Conservation (phyloP, 1,140 invertebrate genomes). For the Megalonaias nervosa region DNA sequence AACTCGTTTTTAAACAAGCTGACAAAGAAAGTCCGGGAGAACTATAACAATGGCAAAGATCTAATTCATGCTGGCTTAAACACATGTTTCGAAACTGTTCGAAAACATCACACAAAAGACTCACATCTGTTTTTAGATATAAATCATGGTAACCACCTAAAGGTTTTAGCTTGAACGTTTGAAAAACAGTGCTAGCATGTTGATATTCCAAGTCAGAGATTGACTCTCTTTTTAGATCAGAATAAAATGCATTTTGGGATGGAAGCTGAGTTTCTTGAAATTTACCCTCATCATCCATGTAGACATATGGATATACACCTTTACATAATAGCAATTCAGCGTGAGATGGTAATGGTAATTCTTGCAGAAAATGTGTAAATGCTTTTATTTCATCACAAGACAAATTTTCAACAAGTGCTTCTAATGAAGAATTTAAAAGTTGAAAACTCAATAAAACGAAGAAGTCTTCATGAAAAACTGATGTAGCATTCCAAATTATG, state of each 20-base stretch:
- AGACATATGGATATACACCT: conserved; percentile 18
- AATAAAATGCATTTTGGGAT: conserved; percentile 12
- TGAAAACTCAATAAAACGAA: conserved; percentile 9
- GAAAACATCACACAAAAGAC: no score
- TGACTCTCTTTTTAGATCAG: conserved; percentile 6
- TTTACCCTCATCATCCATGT: conserved; percentile 1
- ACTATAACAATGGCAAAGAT: no score
- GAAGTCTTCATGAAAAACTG: conserved; percentile 8
- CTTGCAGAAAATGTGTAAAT: neutral
- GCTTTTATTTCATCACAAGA: neutral
- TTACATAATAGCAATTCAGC: conserved; percentile 5
- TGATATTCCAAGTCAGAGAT: conserved; percentile 10
- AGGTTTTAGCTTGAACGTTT: conserved; percentile 2
- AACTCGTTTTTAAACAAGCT: no score
- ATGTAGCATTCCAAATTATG: conserved; percentile 64
- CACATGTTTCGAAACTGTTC: no score
- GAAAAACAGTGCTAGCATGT: conserved; percentile 9
- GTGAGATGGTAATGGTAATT: neutral
- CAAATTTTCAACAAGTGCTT: conserved; percentile 11
- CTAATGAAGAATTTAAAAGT: neutral
- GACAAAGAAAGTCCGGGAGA: no score
- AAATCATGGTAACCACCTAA: neutral
- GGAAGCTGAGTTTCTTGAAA: conserved; percentile 6
- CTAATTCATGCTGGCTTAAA: no score
- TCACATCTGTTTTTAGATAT: no score